A percentile compares a stretch with the other conserved stretches of the same genome.
phyloP scores from a whole-genome alignment of 2,888 invertebrate species.

The Napeogenes inachia region DNA sequence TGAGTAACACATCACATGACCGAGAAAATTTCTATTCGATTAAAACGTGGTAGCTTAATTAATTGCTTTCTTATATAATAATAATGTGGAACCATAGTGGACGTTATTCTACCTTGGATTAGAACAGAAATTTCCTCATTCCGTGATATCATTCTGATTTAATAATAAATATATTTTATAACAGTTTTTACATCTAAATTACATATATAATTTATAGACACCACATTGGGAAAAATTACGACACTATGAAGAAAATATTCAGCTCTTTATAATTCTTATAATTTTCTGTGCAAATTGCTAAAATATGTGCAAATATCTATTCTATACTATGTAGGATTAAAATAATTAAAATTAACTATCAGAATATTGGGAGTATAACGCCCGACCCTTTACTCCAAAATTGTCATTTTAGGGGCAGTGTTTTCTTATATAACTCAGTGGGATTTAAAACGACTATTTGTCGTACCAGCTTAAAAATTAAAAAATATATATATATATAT shows the following conservation, averaged over 20 bases:
- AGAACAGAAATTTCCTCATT: constrained; percentile 77
- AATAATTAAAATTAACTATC: background rate
- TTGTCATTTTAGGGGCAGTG: constrained; percentile 33
- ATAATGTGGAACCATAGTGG: constrained; percentile 37
- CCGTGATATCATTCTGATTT: constrained; percentile 42
- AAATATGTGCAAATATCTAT: constrained; percentile 16
- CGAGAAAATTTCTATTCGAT: constrained; percentile 78
- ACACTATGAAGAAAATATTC: constrained; percentile 11
- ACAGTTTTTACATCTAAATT: constrained; percentile 34
- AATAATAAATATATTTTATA: constrained; percentile 30
- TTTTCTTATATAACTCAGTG: constrained; percentile 30
- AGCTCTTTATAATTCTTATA: background rate
- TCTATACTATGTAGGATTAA: background rate
- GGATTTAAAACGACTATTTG: constrained; percentile 26
- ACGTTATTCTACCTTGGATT: constrained; percentile 61
- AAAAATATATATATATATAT: constrained; percentile 6
- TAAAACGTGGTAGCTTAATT: constrained; percentile 43
- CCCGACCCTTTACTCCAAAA: constrained; percentile 26
- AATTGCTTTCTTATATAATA: constrained; percentile 66
- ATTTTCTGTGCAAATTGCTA: constrained; percentile 38
- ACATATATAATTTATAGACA: constrained; percentile 32
- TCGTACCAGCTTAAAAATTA: constrained; percentile 9
- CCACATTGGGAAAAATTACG: constrained; percentile 51
- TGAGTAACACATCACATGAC: constrained; percentile 60
- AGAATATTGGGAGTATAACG: constrained; percentile 8